These are phyloP conservation scores for Nyctibius bracteatus DNA, from an alignment of 2,113 vertebrate species.

Conservation along the genomic window DNA sequence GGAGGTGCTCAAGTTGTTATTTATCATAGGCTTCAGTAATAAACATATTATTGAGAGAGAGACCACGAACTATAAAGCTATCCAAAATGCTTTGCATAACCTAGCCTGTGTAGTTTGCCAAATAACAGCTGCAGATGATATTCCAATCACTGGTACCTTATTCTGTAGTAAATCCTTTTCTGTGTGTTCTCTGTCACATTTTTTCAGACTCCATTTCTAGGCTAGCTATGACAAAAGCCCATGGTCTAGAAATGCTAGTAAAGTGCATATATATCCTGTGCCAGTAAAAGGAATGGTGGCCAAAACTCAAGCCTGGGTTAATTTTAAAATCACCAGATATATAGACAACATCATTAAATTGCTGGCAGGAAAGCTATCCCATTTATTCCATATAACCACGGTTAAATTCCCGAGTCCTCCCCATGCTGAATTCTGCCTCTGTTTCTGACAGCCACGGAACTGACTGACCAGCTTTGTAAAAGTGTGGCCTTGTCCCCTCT, in stretches of 20 bases:
- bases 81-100: neutral
- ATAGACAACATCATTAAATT: neutral
- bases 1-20: neutral
- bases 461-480: neutral
- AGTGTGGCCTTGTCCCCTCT: neutral
- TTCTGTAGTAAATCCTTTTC: neutral
- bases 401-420: neutral
- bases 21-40: neutral
- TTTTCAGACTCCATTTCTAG: neutral
- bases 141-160: neutral
- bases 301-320: neutral
- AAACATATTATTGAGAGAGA: neutral
- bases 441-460: neutral
- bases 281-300: neutral
- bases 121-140: neutral
- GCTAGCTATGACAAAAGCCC: neutral
- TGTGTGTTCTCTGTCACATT: neutral
- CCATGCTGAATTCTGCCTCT: neutral
- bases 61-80: neutral
- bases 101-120: neutral
- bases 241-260: neutral
- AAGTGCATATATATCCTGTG: neutral
- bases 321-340: neutral
- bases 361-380: neutral
- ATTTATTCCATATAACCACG: neutral